Percentiles rank a stretch among this genome's conserved stretches.
These are phyloP conservation scores for Atherinomorus stipes DNA, from an alignment of 2,113 vertebrate genomes.

Conservation along the genomic window DNA sequence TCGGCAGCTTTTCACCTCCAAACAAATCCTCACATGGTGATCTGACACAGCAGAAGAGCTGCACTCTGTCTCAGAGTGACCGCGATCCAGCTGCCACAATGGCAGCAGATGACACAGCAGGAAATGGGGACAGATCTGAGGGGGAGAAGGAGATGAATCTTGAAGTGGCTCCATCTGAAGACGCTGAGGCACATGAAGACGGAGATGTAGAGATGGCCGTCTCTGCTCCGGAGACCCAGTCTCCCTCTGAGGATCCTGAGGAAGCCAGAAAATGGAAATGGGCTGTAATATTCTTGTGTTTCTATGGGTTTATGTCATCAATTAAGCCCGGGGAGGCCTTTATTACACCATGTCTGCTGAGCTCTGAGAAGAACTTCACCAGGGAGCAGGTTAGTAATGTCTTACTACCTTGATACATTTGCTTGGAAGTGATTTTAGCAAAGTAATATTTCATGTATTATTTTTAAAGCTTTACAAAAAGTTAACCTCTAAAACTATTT, in stretches of 20 bases:
- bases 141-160: constrained; percentile 29
- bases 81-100: constrained; percentile 32
- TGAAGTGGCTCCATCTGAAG: constrained; percentile 17
- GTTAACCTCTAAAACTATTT: constrained; percentile 1
- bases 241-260: neutral
- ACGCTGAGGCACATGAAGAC: neutral
- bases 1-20: neutral
- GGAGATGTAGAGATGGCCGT: constrained; percentile 20
- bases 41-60: constrained; percentile 16
- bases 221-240: neutral
- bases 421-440: no score
- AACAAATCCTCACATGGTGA: constrained; percentile 23
- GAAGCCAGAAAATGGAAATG: constrained; percentile 73
- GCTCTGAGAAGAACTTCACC: constrained; percentile 88
- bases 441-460: no score
- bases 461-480: neutral
- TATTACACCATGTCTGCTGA: constrained; percentile 88
- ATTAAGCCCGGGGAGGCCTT: constrained; percentile 90
- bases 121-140: constrained; percentile 4
- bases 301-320: constrained; percentile 90
- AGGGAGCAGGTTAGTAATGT: constrained; percentile 78
- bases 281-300: constrained; percentile 86
- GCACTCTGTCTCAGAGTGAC: constrained; percentile 8
- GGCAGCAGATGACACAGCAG: constrained; percentile 13
- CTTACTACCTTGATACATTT: no score